Base-by-base conservation (phyloP, 2,797 vertebrate genomes). In the Sebastiscus albofasciatus region DNA sequence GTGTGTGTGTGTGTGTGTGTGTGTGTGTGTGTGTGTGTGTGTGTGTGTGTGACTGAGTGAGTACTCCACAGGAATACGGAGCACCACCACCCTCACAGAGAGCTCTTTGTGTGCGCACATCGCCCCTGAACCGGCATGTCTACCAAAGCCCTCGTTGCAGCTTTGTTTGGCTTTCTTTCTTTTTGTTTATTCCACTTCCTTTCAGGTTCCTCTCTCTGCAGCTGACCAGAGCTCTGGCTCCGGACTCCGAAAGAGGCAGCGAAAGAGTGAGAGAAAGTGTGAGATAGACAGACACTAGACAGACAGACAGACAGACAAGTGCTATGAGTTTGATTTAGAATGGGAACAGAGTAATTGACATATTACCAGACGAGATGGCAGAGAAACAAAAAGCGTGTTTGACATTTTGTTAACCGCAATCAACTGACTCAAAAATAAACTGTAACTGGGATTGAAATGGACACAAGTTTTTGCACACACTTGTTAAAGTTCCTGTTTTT, bases 51-150 rank as follows among this genome's bases (percentile, higher is more conserved):
- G 70, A 76, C 85, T 80, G 66, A 73, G 82, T 16, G 84, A 83
- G 88, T 84, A 94, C 91, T 91, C 92, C 75, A 27, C 82, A 88
- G 89, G 94, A 95, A 95, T 95, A 94, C 87, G 89, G 93, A 95
- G 89, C 87, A 77, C 82, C 58, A 36, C 34, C 67, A 33, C 60
- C 62, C 80, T 87, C 82, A 95, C 93, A 95, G 91, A 93, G 92
- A 85, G 78, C 81, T 86, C 94, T 94, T 94, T 95, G 94, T 96
- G 82, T 68, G 80, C 20, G 34, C 85, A 80, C 77, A 66, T 60
- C 82, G 84, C 81, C 80, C 72, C 75, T 82, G 82, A 90, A 87
- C 88, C 72, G 79, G 84, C 81, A 80, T 80, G 86, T 79, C 88
- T 66, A 75, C 83, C 85, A 79, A 86, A 87, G 87, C 77, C 77